These are phyloP conservation scores for Columba livia DNA, from an alignment of 2,113 vertebrate species.

Conservation along the genomic window DNA sequence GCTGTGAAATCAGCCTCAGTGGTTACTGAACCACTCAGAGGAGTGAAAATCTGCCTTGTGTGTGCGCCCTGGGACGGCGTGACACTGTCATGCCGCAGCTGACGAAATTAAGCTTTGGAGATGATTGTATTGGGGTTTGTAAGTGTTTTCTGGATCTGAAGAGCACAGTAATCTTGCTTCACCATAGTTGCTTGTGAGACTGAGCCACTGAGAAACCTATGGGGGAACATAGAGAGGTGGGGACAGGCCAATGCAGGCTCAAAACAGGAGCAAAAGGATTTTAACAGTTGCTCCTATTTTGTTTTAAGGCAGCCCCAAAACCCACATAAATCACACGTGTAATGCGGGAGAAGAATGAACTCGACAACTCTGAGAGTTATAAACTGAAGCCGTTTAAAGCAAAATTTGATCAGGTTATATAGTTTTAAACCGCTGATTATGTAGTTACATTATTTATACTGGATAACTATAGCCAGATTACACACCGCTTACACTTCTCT, in stretches of 20 bases:
- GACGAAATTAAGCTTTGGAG: neutral
- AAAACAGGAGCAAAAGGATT: neutral
- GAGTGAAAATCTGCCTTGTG: fast-evolving
- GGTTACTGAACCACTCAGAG: neutral
- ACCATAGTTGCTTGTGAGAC: neutral
- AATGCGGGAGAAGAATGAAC: no score
- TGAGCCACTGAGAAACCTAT: neutral
- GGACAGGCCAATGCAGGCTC: neutral
- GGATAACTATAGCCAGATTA: no score
- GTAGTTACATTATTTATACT: no score
- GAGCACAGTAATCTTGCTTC: neutral
- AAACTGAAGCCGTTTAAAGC: no score
- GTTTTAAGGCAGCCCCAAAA: no score
- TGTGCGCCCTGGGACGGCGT: fast-evolving
- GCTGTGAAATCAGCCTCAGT: fast-evolving
- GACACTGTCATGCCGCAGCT: fast-evolving
- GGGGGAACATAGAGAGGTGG: fast-evolving
- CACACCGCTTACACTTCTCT: no score
- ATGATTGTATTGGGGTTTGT: fast-evolving
- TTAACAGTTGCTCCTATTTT: neutral
- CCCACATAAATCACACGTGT: fast-evolving
- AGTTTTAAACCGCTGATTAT: no score
- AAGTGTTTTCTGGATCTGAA: neutral
- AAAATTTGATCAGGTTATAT: no score
- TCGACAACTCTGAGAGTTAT: no score